Percentiles rank a stretch among this genome's conserved stretches.
These are phyloP conservation scores for Paralichthys olivaceus DNA, from an alignment of 2,113 vertebrate species.

Conservation along the genomic window DNA sequence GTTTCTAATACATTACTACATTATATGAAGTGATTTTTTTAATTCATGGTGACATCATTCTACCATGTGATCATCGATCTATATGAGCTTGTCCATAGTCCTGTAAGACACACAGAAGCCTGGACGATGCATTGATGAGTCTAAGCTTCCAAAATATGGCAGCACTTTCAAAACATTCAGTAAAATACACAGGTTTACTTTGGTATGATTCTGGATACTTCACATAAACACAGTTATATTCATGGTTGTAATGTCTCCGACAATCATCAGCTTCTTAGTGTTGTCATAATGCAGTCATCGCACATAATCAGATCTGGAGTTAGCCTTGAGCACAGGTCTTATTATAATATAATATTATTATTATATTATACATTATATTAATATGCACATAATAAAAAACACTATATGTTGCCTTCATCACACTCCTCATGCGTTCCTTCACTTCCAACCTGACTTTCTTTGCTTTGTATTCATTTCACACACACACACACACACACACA, in stretches of 20 bases:
- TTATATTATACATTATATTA: not conserved
- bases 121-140: too few relatives aligned
- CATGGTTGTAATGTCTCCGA: not conserved
- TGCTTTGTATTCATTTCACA: slow-evolving; percentile 23
- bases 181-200: not conserved
- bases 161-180: too few relatives aligned
- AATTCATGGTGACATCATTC: too few relatives aligned
- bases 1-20: too few relatives aligned
- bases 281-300: not conserved
- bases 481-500: not conserved
- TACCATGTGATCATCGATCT: too few relatives aligned
- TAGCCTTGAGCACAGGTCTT: not conserved
- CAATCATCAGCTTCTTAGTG: slow-evolving; percentile 20
- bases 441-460: slow-evolving; percentile 28
- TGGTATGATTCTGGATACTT: not conserved
- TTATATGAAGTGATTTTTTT: too few relatives aligned
- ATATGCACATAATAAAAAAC: not conserved
- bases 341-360: not conserved
- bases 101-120: too few relatives aligned
- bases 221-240: not conserved
- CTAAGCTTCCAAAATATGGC: too few relatives aligned
- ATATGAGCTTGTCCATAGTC: too few relatives aligned
- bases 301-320: slow-evolving; percentile 23
- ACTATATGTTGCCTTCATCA: not conserved
- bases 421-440: not conserved